These are phyloP conservation scores for Cavia porcellus DNA, from an alignment of 2,113 vertebrate genomes.

Conservation along the genomic window DNA sequence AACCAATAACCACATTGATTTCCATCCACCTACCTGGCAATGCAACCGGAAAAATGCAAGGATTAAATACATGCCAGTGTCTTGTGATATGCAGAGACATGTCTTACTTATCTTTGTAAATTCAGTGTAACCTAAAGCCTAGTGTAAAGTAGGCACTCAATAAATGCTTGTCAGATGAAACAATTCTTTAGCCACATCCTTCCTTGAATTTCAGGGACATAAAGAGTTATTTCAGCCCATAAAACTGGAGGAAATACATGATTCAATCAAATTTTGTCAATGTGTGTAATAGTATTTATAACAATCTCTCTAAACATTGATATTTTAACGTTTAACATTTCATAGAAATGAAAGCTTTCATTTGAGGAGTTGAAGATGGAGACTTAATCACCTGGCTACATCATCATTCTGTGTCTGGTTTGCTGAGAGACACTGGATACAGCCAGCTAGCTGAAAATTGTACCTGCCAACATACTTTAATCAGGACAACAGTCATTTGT, in stretches of 20 bases:
- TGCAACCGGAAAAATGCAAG: slow-evolving; percentile 53
- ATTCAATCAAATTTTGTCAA: slow-evolving; percentile 40
- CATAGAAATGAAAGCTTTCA: neutral
- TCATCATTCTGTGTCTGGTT: neutral
- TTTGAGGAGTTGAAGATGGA: neutral
- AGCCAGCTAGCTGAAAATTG: neutral
- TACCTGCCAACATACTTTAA: neutral
- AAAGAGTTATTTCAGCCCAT: slow-evolving; percentile 33
- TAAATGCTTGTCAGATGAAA: slow-evolving; percentile 54
- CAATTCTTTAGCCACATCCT: slow-evolving; percentile 6
- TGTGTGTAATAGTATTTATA: slow-evolving; percentile 33
- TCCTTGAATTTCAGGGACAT: slow-evolving; percentile 29
- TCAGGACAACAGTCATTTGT: neutral
- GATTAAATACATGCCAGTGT: slow-evolving; percentile 63
- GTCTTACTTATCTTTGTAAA: slow-evolving; percentile 43
- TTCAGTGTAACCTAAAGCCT: slow-evolving; percentile 41
- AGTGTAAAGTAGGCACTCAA: slow-evolving; percentile 19
- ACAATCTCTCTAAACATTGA: slow-evolving; percentile 22
- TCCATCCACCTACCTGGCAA: slow-evolving; percentile 60
- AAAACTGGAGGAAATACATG: neutral
- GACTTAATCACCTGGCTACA: neutral
- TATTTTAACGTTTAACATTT: neutral
- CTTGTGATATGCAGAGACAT: slow-evolving; percentile 46
- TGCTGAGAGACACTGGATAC: neutral
- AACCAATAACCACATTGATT: slow-evolving; percentile 53